Evolutionary conservation across 2,888 invertebrate genomes (phyloP).

Genomic region (Erebia aethiops): DNA sequence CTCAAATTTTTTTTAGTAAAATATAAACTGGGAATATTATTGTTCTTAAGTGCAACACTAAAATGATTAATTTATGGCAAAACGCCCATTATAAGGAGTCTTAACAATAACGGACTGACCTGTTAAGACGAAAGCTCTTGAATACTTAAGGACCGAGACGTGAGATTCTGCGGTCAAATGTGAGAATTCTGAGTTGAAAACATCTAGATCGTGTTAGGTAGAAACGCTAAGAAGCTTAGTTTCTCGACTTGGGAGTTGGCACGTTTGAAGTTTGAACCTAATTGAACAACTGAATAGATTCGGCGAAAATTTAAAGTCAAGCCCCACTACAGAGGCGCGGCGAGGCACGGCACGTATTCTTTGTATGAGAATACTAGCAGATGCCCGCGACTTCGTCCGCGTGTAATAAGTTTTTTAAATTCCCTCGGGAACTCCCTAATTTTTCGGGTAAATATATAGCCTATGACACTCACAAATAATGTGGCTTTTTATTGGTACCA

Average conservation of each 20-base stretch:
- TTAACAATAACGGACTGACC: constrained; percentile 28
- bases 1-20: too few relatives aligned
- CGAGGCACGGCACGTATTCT: too few relatives aligned
- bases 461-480: too few relatives aligned
- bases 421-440: too few relatives aligned
- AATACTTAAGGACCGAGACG: constrained; percentile 31
- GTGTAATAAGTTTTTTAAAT: too few relatives aligned
- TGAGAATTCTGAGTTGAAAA: constrained; percentile 21
- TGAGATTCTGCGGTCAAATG: constrained; percentile 30
- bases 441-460: too few relatives aligned
- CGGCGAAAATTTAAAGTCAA: neutral
- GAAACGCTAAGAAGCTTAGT: constrained; percentile 7
- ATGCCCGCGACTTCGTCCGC: too few relatives aligned
- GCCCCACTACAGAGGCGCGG: too few relatives aligned
- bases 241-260: constrained; percentile 15
- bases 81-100: constrained; percentile 12
- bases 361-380: too few relatives aligned
- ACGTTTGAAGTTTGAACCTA: constrained; percentile 21
- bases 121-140: constrained; percentile 32
- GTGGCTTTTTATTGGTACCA: too few relatives aligned
- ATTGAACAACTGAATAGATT: constrained; percentile 18
- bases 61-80: constrained; percentile 15
- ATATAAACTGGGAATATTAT: neutral
- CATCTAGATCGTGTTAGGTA: constrained; percentile 21
- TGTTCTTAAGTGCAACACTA: neutral